phyloP scores from a whole-genome alignment of 1,140 invertebrate genomes.

The Idris sp. region DNA sequence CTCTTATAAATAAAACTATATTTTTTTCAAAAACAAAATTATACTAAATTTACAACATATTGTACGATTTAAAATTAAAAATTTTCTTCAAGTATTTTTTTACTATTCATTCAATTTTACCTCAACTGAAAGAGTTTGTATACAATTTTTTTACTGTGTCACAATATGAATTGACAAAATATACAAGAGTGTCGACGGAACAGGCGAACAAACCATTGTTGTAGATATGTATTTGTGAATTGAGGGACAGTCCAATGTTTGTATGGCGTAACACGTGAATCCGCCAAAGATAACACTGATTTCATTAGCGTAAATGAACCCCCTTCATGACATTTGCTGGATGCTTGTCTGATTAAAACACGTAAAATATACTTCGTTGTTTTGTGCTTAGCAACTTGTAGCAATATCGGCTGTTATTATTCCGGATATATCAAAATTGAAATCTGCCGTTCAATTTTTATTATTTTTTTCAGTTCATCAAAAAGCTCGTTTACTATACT shows the following conservation, averaged over 20 bases:
- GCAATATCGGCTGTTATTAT: conserved; percentile 33
- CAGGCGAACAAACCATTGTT: conserved; percentile 41
- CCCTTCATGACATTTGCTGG: conserved; percentile 57
- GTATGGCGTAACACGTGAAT: conserved; percentile 46
- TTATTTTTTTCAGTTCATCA: too few species aligned
- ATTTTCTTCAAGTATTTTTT: neutral
- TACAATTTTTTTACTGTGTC: neutral
- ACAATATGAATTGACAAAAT: conserved; percentile 19
- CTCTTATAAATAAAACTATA: too few species aligned
- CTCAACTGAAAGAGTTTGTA: conserved; percentile 9
- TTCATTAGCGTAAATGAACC: conserved; percentile 73
- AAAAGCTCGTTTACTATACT: too few species aligned
- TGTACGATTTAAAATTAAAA: too few species aligned
- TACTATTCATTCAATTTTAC: neutral
- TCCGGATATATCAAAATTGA: conserved; percentile 52
- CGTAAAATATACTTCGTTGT: conserved; percentile 63
- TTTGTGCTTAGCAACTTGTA: conserved; percentile 25
- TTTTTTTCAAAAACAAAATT: neutral
- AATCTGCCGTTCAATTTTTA: conserved; percentile 24
- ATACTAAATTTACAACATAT: neutral
- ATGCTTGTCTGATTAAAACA: conserved; percentile 69
- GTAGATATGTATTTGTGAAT: conserved; percentile 39
- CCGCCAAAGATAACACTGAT: conserved; percentile 69
- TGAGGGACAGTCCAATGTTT: conserved; percentile 25
- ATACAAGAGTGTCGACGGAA: conserved; percentile 39